Evolutionary conservation across 1,140 invertebrate genomes (phyloP), one percentile per base, ranked within the genome.

Genomic region (Triops longicaudatus): DNA sequence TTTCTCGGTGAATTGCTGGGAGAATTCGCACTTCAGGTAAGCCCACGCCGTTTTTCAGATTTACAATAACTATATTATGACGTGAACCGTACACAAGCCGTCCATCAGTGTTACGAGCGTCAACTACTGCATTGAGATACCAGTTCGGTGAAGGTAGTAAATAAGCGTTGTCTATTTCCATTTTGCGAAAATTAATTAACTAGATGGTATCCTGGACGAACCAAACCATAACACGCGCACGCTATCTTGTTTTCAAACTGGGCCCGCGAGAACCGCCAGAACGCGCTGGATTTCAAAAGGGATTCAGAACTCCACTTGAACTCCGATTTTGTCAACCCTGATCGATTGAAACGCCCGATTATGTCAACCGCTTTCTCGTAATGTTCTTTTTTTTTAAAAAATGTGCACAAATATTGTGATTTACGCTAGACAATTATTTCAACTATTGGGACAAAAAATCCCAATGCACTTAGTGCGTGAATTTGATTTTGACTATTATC

Each of bases 91-190:
- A 77, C 31, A 27, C 76, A 27, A 73, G 41, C 5, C 42, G 63
- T 22, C 72, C 76, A 41, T n/a, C 26, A 14, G 14, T 72, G 5
- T 11, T 28, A n/a, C 73, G 76, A 43, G 72, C 73, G 37, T 77
- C 76, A 73, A 74, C 42, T 22, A 73, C 76, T 22, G 42, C 12
- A 27, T 72, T 77, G 3, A 77, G 41, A 44, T 77, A 77, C 76
- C 76, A 77, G 27, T 77, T 77, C 1, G 76, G 76, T 44, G 76
- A 77, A 7, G 76, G 76, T 63, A 63, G 17, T 17, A 63, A 63
- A 63, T n/a, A 63, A n/a, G 10, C 14, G 50, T 63, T 63, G 17
- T 63, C 50, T 63, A 63, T 63, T 63, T 63, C 50, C 50, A 63
- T 63, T 6, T 6, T 22, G 14, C 14, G 50, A 17, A 12, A 63